Conservation (phyloP, 2,888 invertebrate species). For the Drosophila nr. fundita region DNA sequence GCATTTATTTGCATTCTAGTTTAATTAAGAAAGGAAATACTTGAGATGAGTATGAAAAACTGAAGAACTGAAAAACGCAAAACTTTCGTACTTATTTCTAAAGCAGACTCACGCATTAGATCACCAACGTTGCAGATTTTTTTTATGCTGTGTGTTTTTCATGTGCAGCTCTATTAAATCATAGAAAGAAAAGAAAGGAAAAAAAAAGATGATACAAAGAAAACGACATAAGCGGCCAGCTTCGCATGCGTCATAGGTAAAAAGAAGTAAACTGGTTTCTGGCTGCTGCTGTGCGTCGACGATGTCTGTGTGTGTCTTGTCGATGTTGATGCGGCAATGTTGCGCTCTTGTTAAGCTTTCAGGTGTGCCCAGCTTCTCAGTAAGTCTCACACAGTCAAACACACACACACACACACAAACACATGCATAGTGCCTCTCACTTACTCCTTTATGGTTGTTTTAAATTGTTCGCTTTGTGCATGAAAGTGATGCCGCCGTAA, state of each 20-base stretch:
- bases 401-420: not conserved
- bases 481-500: conserved; percentile 73
- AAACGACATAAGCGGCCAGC: conserved; percentile 24
- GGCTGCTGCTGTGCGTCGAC: conserved; percentile 1
- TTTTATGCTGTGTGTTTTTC: not conserved
- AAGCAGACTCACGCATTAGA: not conserved
- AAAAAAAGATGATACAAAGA: conserved; percentile 14
- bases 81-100: not conserved
- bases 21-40: not conserved
- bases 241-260: conserved; percentile 72
- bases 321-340: conserved; percentile 70
- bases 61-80: not conserved
- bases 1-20: conserved; percentile 1
- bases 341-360: conserved; percentile 73
- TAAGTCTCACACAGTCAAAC: conserved; percentile 18
- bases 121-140: conserved; percentile 5
- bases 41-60: not conserved
- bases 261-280: conserved; percentile 59
- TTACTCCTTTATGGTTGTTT: conserved; percentile 8
- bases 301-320: not conserved
- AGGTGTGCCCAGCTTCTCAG: conserved; percentile 51
- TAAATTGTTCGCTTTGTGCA: conserved; percentile 22
- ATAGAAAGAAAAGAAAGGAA: conserved; percentile 25
- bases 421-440: conserved; percentile 1
- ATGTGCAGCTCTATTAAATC: conserved; percentile 39